Conservation (phyloP, 2,113 vertebrate genomes). For the Agapornis roseicollis region DNA sequence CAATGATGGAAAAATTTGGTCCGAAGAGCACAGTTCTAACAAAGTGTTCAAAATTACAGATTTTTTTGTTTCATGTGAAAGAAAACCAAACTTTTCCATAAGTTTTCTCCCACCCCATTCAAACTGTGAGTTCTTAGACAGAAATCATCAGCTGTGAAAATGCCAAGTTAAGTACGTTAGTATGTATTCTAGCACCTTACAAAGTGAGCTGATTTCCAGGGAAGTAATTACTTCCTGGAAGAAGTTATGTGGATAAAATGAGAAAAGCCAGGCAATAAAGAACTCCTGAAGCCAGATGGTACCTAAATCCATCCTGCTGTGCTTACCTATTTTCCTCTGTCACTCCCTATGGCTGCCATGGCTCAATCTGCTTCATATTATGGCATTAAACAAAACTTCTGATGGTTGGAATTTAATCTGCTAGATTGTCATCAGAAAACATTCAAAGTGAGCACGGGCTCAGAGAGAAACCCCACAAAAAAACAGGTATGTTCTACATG, state of each 20-base stretch:
- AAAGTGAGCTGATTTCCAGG: background rate
- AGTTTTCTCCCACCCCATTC: background rate
- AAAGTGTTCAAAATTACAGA: background rate
- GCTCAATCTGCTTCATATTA: background rate
- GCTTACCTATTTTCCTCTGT: slow-evolving; percentile 24
- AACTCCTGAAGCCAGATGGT: background rate
- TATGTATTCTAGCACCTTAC: background rate
- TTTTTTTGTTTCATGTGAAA: background rate
- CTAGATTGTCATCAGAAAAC: background rate
- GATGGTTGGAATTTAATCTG: background rate
- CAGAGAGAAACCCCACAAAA: background rate
- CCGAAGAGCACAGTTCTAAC: background rate
- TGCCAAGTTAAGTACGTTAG: accelerated
- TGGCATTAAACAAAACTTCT: background rate
- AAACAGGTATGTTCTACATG: background rate
- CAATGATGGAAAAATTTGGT: background rate
- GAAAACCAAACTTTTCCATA: background rate
- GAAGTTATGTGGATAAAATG: background rate
- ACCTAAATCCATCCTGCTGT: background rate
- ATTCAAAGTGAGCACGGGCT: background rate
- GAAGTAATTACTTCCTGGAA: background rate
- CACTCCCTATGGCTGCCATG: background rate
- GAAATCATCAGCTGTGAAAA: background rate
- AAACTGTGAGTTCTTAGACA: background rate
- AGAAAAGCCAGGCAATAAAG: background rate